These are phyloP conservation scores for Trichonephila clavipes DNA, from an alignment of 1,140 invertebrate species.

Conservation along the genomic window DNA sequence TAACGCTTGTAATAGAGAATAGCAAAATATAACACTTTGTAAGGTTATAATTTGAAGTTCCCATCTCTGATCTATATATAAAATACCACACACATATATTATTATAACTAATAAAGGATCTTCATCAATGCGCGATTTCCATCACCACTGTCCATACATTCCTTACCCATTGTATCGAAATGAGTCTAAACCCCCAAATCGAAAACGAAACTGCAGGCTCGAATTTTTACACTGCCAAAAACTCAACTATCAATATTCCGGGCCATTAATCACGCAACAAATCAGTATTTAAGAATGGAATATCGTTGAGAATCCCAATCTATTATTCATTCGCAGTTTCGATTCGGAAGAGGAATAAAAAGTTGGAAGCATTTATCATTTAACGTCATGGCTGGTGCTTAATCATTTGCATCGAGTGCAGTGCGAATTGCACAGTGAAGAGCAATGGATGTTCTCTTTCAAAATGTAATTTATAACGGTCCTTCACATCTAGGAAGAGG, in stretches of 20 bases:
- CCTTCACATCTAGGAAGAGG: not conserved
- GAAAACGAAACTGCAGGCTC: not conserved
- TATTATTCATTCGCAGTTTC: not conserved
- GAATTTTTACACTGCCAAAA: not conserved
- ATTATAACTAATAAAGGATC: no score
- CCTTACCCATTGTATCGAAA: no score
- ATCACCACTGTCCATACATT: no score
- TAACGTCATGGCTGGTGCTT: not conserved
- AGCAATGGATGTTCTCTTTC: not conserved
- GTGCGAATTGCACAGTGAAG: not conserved
- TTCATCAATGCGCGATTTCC: no score
- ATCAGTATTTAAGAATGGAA: slow-evolving; percentile 30
- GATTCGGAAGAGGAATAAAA: not conserved
- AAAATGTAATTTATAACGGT: slow-evolving; percentile 24
- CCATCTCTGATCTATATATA: no score
- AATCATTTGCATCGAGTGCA: slow-evolving; percentile 21
- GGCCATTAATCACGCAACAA: not conserved
- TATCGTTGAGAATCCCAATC: not conserved
- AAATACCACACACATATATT: no score
- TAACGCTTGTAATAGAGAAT: no score
- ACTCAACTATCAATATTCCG: not conserved
- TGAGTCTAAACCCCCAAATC: not conserved
- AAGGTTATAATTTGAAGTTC: no score
- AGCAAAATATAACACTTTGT: no score
- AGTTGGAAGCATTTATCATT: not conserved